Base-by-base conservation (phyloP, 1,140 invertebrate genomes). In the Brevipalpus yothersi region DNA sequence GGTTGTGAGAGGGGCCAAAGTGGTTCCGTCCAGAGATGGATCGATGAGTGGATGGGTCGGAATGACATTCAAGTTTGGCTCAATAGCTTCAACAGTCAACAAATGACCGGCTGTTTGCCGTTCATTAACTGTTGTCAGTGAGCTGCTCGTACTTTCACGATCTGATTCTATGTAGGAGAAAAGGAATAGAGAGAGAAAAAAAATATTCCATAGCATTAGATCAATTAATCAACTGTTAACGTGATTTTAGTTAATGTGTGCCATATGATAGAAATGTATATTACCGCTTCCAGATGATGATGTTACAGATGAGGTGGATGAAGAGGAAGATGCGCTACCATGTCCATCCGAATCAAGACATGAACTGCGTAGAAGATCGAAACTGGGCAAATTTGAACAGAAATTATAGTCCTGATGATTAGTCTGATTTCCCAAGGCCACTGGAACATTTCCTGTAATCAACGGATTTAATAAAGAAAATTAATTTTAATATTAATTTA, bases 71-170 rank as follows among this genome's bases (percentile, higher is more conserved):
- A 23, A 43, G 4, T 51, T 59, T 19, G 43, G 43, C 19, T 43
- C 21, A 21, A 23, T 39, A n/a, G 51, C n/a, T 31, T 54, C n/a
- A 47, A 45, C 58, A 23, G 58, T 21, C 21, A 19, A 13, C 5
- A 61, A 53, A 47, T 42, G 21, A 58, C 43, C 12, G 23, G 42
- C 49, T 23, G 42, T 13, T 43, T 57, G 56, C 31, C 23, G 41
- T 47, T 59, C 42, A 53, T 65, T 66, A 12, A 64, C 61, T 12
- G 59, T 58, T 13, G 58, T 64, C 61, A 63, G 53, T 42, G 56
- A 63, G 39, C 60, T 62, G 42, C 62, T 64, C n/a, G 63, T 66
- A 51, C 60, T 62, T 53, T 66, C 65, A 40, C 65, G 17, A 41
- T 66, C 65, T 12, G 65, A 66, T 56, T 66, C 65, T 61, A n/a